Evolutionary conservation across 2,113 vertebrate species (phyloP).

Genomic region (Leucosticte australis): DNA sequence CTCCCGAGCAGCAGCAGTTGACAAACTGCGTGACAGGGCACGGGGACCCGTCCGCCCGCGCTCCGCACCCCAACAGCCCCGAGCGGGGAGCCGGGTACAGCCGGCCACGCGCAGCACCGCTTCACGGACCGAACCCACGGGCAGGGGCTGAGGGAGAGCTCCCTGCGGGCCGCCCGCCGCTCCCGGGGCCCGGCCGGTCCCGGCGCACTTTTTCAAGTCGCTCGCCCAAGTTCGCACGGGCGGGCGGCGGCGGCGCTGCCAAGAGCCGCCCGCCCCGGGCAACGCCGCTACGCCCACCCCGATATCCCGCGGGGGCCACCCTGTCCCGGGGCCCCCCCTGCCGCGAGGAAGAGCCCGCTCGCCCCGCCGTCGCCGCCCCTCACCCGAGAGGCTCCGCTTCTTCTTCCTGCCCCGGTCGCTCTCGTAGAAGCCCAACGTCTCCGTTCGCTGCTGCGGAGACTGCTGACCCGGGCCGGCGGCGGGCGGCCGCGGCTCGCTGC

Average conservation of each 20-base stretch:
- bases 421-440: slow-evolving; percentile 79
- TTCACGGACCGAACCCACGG: rapidly evolving
- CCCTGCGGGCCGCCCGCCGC: background rate
- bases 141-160: background rate
- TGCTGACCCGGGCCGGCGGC: background rate
- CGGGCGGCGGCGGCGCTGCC: background rate
- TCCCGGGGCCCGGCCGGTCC: background rate
- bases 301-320: background rate
- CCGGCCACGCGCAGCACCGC: too few species aligned
- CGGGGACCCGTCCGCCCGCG: background rate
- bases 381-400: slow-evolving; percentile 70
- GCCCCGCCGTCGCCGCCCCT: background rate
- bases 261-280: background rate
- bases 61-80: background rate
- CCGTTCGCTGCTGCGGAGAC: slow-evolving; percentile 56
- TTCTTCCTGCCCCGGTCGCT: slow-evolving; percentile 69
- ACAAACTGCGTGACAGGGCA: background rate
- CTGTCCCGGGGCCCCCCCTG: background rate
- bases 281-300: background rate
- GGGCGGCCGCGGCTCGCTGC: background rate
- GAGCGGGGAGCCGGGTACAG: rapidly evolving
- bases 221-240: background rate
- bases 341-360: background rate
- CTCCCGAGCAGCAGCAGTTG: rapidly evolving
- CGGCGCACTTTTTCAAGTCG: background rate